These are phyloP conservation scores for Lasioglossum malachurum DNA, from an alignment of 2,888 invertebrate species.

Conservation along the genomic window DNA sequence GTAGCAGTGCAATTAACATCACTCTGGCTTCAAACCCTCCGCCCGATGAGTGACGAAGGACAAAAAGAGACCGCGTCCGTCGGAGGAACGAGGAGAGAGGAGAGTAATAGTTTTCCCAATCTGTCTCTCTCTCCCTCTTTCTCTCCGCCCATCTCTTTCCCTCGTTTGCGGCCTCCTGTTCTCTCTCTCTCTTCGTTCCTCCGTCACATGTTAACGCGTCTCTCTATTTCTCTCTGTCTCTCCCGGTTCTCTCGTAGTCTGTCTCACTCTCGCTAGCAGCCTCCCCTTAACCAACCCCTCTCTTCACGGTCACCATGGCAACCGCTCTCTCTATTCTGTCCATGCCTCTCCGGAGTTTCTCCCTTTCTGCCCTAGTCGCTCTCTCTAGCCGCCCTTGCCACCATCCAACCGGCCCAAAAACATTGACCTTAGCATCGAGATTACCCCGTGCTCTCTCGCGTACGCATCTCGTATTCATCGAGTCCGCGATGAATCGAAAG, in stretches of 20 bases:
- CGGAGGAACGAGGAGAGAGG: conserved; percentile 35
- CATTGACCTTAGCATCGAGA: conserved; percentile 78
- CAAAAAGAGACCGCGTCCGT: conserved; percentile 42
- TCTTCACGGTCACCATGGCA: conserved; percentile 76
- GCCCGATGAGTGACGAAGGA: conserved; percentile 59
- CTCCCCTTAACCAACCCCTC: conserved; percentile 57
- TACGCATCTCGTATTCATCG: conserved; percentile 54
- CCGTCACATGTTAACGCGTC: conserved; percentile 43
- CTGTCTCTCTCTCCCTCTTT: conserved; percentile 39
- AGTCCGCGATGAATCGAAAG: conserved; percentile 55
- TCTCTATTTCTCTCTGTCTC: conserved; percentile 27
- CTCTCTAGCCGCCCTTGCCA: conserved; percentile 59
- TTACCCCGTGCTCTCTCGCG: conserved; percentile 55
- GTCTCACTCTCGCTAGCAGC: conserved; percentile 38
- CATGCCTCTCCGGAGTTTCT: conserved; percentile 40
- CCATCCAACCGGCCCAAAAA: conserved; percentile 77
- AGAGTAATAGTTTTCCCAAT: conserved; percentile 74
- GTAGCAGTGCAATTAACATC: conserved; percentile 78
- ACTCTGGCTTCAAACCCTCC: conserved; percentile 73
- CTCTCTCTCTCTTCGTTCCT: conserved; percentile 41
- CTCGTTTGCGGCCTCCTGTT: conserved; percentile 21
- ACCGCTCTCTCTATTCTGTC: conserved; percentile 69
- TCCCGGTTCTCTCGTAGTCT: conserved; percentile 35
- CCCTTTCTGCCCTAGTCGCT: conserved; percentile 48
- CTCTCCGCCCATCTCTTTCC: conserved; percentile 30